Evolutionary conservation across 2,113 vertebrate genomes (phyloP), one percentile per base, ranked within the genome.

Genomic region (Corythornis madagascariensis): DNA sequence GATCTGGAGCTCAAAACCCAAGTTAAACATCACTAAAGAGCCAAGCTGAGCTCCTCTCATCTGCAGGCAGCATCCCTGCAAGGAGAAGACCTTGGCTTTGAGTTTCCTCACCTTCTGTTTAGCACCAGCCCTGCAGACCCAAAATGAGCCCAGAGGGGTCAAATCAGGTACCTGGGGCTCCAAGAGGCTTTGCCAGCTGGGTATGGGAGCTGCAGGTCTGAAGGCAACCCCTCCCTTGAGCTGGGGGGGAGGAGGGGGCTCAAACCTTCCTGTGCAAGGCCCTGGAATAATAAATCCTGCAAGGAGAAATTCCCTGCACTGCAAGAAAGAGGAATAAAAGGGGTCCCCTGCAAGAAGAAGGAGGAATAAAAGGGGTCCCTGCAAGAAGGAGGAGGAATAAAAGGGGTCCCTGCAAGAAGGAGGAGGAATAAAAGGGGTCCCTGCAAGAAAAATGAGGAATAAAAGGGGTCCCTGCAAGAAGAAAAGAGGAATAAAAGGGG

Each of bases 81-180:
- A 29, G 57, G 21, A 21, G 3, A 4, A 35, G 35, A 45, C 38
- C 87, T 47, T 7, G 42, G 1, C 40, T 71, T 11, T 6, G 7
- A 6, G 9, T 61, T 16, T 35, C 17, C 66, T 78, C 71, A 22
- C 16, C 40, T 52, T 20, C 74, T 3, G 2, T 35, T 79, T 11
- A 71, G 40, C 35, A 19, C 16, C 42, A 26, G 26, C 56, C 38
- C 42, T 5, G 9, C 28, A 5, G 19, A 4, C 42, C 52, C 35
- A 26, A 14, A 57, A 33, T 10, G 7, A 11, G 35, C 43, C 13
- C 53, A 16, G 43, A 40, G 24, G 0, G 6, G 16, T 28, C 48
- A 50, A 11, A 42, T 3, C 12, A 3, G 20, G 8, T 3, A 22
- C 21, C 55, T 21, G 3, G 0, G 0, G 4, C 18, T 15, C 16